phyloP scores from a whole-genome alignment of 2,888 invertebrate species.

The Mamestra brassicae region DNA sequence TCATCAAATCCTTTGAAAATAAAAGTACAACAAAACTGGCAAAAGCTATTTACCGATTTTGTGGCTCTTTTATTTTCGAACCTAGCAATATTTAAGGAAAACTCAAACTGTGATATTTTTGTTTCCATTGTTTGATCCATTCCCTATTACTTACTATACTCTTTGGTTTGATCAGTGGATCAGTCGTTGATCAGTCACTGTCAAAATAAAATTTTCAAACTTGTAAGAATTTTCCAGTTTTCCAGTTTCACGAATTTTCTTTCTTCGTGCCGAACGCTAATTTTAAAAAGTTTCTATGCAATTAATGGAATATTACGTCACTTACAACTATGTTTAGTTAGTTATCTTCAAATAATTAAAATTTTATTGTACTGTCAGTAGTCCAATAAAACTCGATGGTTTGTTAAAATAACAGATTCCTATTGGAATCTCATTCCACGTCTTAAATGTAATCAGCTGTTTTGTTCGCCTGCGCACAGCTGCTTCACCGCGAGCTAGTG shows the following conservation, averaged over 20 bases:
- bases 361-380: not conserved
- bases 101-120: constrained; percentile 23
- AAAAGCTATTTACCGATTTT: not conserved
- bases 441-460: constrained; percentile 33
- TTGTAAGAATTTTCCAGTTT: constrained; percentile 1
- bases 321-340: not conserved
- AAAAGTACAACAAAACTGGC: too few relatives aligned
- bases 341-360: not conserved
- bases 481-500: constrained; percentile 52
- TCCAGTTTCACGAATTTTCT: not conserved
- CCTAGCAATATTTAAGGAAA: constrained; percentile 19
- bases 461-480: constrained; percentile 19
- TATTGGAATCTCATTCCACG: not conserved
- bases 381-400: too few relatives aligned
- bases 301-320: not conserved
- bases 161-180: not conserved
- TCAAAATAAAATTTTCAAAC: constrained; percentile 16
- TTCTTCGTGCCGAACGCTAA: not conserved
- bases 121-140: constrained; percentile 51
- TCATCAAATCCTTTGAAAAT: too few relatives aligned
- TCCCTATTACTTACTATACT: too few relatives aligned
- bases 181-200: not conserved
- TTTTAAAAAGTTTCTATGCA: not conserved
- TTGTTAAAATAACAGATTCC: not conserved
- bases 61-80: not conserved